These are phyloP conservation scores for Ciconia boyciana DNA, from an alignment of 2,113 vertebrate genomes.

Conservation along the genomic window DNA sequence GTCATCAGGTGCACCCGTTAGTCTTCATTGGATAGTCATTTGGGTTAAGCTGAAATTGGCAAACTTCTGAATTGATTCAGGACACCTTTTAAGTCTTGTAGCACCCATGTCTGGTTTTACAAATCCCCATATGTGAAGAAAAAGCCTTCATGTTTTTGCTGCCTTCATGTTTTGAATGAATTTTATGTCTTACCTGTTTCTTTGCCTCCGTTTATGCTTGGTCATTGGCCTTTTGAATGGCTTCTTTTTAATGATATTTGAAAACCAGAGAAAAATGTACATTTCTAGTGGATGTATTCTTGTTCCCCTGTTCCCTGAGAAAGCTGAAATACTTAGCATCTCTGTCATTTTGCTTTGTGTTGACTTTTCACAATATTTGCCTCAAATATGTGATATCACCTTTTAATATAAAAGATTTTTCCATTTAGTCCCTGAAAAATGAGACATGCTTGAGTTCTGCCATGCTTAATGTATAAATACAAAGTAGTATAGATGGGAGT, in stretches of 20 bases:
- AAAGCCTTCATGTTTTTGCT: background rate
- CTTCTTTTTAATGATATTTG: background rate
- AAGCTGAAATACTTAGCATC: background rate
- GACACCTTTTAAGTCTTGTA: background rate
- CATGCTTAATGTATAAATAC: background rate
- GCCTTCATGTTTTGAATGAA: background rate
- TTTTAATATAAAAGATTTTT: background rate
- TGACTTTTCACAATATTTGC: background rate
- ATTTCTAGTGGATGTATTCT: background rate
- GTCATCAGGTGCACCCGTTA: slow-evolving; percentile 52
- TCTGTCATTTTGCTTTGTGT: background rate
- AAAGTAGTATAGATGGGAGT: background rate
- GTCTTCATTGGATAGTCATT: background rate
- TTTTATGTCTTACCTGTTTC: background rate
- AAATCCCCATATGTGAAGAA: background rate
- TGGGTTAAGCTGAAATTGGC: background rate
- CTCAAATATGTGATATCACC: background rate
- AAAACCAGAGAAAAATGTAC: background rate
- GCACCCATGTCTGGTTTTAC: background rate
- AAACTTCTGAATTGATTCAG: slow-evolving; percentile 12
- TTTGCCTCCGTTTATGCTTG: background rate
- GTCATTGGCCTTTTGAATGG: background rate
- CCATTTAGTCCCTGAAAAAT: background rate
- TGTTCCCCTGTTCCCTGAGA: background rate
- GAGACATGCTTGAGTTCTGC: background rate